Evolutionary conservation across 1,140 invertebrate species (phyloP), one percentile per base, ranked within the genome.

Genomic region (Saccostrea cuccullata): DNA sequence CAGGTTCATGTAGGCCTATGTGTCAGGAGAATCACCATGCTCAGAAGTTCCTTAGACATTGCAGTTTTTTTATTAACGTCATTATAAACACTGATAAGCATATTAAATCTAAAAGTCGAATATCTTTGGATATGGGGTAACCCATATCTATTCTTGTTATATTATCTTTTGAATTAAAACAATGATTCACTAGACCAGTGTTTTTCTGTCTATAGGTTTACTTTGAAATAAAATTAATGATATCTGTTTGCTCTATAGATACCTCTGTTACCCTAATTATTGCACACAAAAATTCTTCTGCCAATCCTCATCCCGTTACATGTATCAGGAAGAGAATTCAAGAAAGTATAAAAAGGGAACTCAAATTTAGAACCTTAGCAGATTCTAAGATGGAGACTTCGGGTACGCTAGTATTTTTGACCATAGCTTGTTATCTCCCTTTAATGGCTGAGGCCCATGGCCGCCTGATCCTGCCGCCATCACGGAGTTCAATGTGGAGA

Each of bases 401-500:
- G 26, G 30, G 70, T 3, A 26, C 26, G 3, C 12, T 77, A 3
- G 23, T 77, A 30, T 12, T 36, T 36, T 36, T 77, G 13, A 30
- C 70, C 13, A 26, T 77, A 12, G 70, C 26, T 12, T 13, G 26
- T 30, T 26, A 15, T 9, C 30, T 77, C 9, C 26, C 30, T 11
- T 77, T 26, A 23, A 6, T 77, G 9, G 85, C 86, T 47, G 8
- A 64, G 2, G 97, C 97, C 8, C 98, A 99, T 95, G 97, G 97
- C 17, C 96, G 96, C 94, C 94, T 97, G 92, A 98, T 98, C 97
- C 97, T 98, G 94, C 98, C 98, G 0, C 98, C 98, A 0, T 96
- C 98, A 0, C 96, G 98, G 23, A 98, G 98, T 95, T 97, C 97
- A n/a, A 98, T 98, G 97, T 99, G 98, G 98, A 95, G 98, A 82